Base-by-base conservation (phyloP, 2,113 vertebrate species). In the Fulmarus glacialis region DNA sequence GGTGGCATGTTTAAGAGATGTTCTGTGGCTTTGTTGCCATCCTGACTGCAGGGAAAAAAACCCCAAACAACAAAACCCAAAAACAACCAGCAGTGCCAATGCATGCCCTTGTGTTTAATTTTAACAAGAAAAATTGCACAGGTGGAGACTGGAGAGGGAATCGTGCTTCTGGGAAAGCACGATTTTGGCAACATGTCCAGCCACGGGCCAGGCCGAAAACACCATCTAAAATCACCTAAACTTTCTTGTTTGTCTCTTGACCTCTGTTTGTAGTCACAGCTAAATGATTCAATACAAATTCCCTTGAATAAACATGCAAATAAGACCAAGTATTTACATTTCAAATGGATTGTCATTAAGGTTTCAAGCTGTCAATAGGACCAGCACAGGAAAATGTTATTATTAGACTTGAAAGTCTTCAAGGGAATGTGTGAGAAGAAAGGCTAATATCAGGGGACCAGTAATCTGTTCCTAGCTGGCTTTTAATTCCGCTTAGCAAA, bases 401-500 rank as follows among this genome's bases (percentile, higher is more conserved):
- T 94, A 80, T 93, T 96, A 96, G 87, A 91, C 59, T n/a, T 8
- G 1, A 86, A 96, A 91, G 66, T 85, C 78, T 93, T 93, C 19
- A 21, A 85, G 90, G 55, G 52, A 81, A 88, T 55, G 42, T 74
- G 47, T 77, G 71, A 94, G 95, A 95, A 95, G 87, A 96, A 96
- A 86, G 34, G 63, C 90, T 95, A 85, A 22, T 94, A 88, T 80
- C 91, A 94, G 36, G 96, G 84, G 95, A 94, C 50, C 63, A 38
- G 63, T 92, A 91, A 96, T 90, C 59, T 83, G 78, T 66, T 96
- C 82, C 70, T 93, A 88, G 87, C 15, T 3, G 47, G 74, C 63
- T 94, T 97, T 94, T 94, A 94, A 97, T 96, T 97, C 93, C 12
- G 17, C 78, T 96, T 78, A n/a, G 58, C 87, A 96, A 96, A 97